Evolutionary conservation across 2,888 invertebrate species (phyloP).

Genomic region (Euclidia mi): DNA sequence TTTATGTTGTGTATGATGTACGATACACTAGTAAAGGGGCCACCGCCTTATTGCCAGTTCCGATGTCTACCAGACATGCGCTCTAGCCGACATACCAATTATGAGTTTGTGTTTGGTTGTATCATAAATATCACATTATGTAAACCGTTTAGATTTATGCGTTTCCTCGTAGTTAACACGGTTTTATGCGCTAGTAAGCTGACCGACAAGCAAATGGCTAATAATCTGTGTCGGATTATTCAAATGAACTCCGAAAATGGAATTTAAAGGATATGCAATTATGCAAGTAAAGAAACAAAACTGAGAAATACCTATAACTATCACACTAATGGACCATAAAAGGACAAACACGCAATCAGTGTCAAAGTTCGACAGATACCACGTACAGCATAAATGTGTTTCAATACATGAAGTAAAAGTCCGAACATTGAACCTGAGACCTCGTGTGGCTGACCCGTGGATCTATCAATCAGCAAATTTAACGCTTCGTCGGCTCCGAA

Average conservation of each 20-base stretch:
- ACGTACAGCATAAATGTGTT: slow-evolving; percentile 18
- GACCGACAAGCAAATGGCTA: too few species aligned
- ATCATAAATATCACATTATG: slow-evolving; percentile 5
- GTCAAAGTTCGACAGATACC: slow-evolving; percentile 15
- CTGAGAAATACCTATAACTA: not conserved
- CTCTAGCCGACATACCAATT: slow-evolving; percentile 12
- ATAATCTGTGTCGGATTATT: not conserved
- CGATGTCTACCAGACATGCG: not conserved
- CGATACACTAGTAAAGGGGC: too few species aligned
- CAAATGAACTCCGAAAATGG: not conserved
- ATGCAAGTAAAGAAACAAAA: not conserved
- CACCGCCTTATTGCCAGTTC: slow-evolving; percentile 20
- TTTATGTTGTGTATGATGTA: not conserved
- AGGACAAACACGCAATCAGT: not conserved
- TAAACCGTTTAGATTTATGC: slow-evolving; percentile 22
- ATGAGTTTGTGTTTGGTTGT: too few species aligned
- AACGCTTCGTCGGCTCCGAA: slow-evolving; percentile 52
- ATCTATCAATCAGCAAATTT: slow-evolving; percentile 63
- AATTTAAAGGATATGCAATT: too few species aligned
- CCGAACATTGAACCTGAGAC: slow-evolving; percentile 64
- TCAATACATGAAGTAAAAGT: slow-evolving; percentile 34
- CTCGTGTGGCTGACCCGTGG: slow-evolving; percentile 48
- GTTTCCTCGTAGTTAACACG: slow-evolving; percentile 35
- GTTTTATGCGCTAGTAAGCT: slow-evolving; percentile 11
- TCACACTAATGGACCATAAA: slow-evolving; percentile 1